A percentile compares a stretch with the other conserved stretches of the same genome.
Evolutionary conservation across 2,888 invertebrate species (phyloP).

Genomic region (Panzeria rudis): DNA sequence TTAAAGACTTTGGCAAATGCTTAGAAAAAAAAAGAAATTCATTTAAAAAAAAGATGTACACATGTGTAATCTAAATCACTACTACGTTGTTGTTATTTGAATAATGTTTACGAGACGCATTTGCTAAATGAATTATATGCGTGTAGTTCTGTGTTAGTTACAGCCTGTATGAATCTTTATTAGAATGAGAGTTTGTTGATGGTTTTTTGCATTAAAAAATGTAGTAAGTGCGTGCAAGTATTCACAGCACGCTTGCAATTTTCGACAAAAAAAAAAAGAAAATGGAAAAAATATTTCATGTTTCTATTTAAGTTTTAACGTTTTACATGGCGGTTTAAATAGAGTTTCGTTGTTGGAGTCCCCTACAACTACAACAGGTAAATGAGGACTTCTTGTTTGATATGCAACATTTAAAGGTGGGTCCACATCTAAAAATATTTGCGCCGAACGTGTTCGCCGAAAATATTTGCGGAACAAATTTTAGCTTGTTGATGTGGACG

Average conservation of each 20-base stretch:
- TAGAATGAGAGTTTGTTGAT: neutral
- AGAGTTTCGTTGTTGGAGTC: conserved; percentile 19
- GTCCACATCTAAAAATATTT: too few relatives aligned
- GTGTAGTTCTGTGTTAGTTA: conserved; percentile 22
- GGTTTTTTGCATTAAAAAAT: conserved; percentile 33
- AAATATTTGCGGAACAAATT: too few relatives aligned
- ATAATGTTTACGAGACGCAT: conserved; percentile 67
- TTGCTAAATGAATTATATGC: conserved; percentile 62
- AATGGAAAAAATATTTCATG: conserved; percentile 24
- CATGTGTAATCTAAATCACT: conserved; percentile 72
- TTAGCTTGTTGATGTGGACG: too few relatives aligned
- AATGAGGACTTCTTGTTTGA: neutral
- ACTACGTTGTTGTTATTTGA: conserved; percentile 61
- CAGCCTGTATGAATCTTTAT: conserved; percentile 1
- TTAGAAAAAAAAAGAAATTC: neutral
- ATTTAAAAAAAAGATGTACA: conserved; percentile 57
- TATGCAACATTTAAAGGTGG: neutral
- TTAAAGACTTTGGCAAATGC: conserved; percentile 61
- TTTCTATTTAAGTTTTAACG: conserved; percentile 66
- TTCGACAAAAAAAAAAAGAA: conserved; percentile 3
- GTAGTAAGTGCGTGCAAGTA: conserved; percentile 66
- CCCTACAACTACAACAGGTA: neutral
- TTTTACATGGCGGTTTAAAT: conserved; percentile 68
- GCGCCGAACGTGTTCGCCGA: too few relatives aligned
- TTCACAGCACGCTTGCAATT: conserved; percentile 71